Percentiles rank a stretch among this genome's conserved stretches.
phyloP scores from a whole-genome alignment of 37 sponge, comb jelly and placozoan species.

The Halichondria panicea region DNA sequence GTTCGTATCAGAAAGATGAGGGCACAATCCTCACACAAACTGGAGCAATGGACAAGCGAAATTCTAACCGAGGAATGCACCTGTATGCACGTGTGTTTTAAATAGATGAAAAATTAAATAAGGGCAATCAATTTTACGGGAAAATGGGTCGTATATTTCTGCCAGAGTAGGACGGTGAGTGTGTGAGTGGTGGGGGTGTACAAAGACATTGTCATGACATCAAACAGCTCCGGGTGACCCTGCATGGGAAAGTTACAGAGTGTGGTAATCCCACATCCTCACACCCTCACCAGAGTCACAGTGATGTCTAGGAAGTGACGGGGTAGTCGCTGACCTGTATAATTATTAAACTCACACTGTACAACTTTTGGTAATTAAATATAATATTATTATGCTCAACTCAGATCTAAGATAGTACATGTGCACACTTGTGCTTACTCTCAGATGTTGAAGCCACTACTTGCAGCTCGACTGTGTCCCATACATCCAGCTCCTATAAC shows the following conservation, averaged over 20 bases:
- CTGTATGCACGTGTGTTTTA: neutral
- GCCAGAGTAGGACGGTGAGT: neutral
- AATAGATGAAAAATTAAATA: neutral
- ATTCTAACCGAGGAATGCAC: neutral
- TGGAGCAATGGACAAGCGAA: slow-evolving; percentile 6
- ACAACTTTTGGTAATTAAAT: too few species aligned
- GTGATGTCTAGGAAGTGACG: slow-evolving; percentile 2
- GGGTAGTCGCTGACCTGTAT: too few species aligned
- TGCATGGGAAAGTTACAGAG: neutral
- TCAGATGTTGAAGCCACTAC: neutral
- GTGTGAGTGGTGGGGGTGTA: neutral
- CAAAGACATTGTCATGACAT: neutral
- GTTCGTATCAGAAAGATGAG: neutral
- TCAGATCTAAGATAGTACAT: too few species aligned
- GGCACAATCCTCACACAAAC: neutral
- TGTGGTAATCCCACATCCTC: too few species aligned
- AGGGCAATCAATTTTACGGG: neutral
- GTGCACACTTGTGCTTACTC: too few species aligned
- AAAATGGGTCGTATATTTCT: neutral
- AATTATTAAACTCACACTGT: too few species aligned
- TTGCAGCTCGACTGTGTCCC: slow-evolving; percentile 21
- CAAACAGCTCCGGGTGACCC: slow-evolving; percentile 22
- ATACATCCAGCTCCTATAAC: slow-evolving; percentile 26
- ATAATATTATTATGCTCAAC: too few species aligned
- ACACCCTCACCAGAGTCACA: neutral